Evolutionary conservation across 2,113 vertebrate species (phyloP).

Genomic region (Coturnix japonica): DNA sequence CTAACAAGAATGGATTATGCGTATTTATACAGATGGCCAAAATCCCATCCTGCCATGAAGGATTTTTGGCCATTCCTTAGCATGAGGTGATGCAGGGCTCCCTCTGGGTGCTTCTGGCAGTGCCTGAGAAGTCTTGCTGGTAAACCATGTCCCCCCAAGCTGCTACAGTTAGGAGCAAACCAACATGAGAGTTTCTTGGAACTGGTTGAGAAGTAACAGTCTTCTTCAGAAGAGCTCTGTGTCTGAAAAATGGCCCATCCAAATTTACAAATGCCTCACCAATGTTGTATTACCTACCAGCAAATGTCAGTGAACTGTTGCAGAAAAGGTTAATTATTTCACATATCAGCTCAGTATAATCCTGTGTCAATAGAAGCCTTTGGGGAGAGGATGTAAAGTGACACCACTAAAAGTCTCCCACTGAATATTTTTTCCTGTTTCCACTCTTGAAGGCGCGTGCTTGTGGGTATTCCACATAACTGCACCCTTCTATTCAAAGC

Average conservation of each 20-base stretch:
- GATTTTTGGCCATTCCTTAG: background rate
- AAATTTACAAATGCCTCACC: background rate
- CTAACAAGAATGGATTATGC: background rate
- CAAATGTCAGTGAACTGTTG: background rate
- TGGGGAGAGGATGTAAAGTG: background rate
- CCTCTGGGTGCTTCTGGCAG: background rate
- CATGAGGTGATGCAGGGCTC: background rate
- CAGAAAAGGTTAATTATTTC: background rate
- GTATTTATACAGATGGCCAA: background rate
- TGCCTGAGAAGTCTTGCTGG: background rate
- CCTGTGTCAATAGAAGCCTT: background rate
- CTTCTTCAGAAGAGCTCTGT: background rate
- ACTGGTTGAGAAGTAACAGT: background rate
- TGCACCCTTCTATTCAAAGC: background rate
- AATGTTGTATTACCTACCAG: background rate
- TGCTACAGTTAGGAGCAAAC: background rate
- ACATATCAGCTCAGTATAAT: background rate
- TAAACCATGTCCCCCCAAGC: too few relatives aligned
- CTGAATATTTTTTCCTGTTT: background rate
- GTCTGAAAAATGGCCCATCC: background rate
- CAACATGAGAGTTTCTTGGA: background rate
- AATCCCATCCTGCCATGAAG: background rate
- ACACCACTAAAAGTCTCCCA: background rate
- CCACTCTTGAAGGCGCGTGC: background rate
- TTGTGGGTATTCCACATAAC: background rate